These are phyloP conservation scores for Myotis myotis DNA, from an alignment of 2,797 vertebrate species.

Conservation along the genomic window DNA sequence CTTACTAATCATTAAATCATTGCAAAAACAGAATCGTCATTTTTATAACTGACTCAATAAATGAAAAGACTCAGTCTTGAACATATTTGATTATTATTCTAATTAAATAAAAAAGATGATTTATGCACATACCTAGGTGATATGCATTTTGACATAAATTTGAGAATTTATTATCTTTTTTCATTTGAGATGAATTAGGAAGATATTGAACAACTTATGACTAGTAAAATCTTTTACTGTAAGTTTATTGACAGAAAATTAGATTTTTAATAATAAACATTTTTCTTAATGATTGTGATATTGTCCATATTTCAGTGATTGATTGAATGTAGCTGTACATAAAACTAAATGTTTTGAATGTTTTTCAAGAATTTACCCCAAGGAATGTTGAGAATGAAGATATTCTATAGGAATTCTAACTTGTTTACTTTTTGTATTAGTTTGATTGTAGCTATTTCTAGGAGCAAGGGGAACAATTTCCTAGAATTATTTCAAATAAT, in stretches of 20 bases:
- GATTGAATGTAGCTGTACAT: neutral
- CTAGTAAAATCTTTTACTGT: neutral
- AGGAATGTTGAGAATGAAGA: neutral
- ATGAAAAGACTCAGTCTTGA: neutral
- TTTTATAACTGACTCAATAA: neutral
- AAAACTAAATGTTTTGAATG: neutral
- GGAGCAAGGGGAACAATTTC: neutral
- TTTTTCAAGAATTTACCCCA: neutral
- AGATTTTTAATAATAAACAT: neutral
- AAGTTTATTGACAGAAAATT: slow-evolving; percentile 13
- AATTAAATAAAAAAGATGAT: neutral
- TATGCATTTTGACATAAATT: neutral
- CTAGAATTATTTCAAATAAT: slow-evolving; percentile 31
- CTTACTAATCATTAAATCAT: neutral
- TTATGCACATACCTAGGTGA: neutral
- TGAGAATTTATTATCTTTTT: neutral
- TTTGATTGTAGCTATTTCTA: slow-evolving; percentile 10
- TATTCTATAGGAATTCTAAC: neutral
- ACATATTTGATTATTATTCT: neutral
- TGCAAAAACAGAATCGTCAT: neutral
- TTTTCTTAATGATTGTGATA: neutral
- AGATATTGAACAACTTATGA: neutral
- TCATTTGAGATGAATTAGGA: neutral
- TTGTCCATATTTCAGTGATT: neutral
- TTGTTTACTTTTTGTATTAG: neutral